A percentile compares a stretch with the other conserved stretches of the same genome.
These are phyloP conservation scores for Gasteruption jaculator DNA, from an alignment of 2,888 invertebrate genomes.

Conservation along the genomic window DNA sequence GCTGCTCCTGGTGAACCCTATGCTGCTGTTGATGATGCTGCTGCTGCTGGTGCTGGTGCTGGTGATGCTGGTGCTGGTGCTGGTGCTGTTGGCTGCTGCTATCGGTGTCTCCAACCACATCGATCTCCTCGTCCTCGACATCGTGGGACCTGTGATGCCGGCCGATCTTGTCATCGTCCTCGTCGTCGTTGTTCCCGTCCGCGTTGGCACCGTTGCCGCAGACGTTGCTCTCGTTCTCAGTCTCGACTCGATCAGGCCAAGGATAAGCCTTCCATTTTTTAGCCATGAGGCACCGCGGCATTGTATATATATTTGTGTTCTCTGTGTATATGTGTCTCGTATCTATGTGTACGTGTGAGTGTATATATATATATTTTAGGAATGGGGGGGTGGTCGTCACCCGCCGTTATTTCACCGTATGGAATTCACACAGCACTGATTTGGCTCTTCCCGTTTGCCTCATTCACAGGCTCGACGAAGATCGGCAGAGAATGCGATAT, in stretches of 20 bases:
- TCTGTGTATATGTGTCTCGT: no score
- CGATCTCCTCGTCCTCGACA: slow-evolving; percentile 69
- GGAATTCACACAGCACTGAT: no score
- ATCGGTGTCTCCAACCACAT: slow-evolving; percentile 72
- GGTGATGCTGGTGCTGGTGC: no score
- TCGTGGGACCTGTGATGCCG: slow-evolving; percentile 31
- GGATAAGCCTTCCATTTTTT: slow-evolving; percentile 91
- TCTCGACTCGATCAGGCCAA: slow-evolving; percentile 64
- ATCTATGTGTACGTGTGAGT: no score
- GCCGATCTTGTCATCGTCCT: slow-evolving; percentile 16
- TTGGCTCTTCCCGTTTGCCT: no score
- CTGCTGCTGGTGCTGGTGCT: slow-evolving; percentile 24
- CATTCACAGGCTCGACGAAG: no score
- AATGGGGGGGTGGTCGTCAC: no score
- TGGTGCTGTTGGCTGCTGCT: slow-evolving; percentile 36
- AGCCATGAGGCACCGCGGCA: slow-evolving; percentile 95
- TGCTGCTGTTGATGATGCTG: slow-evolving; percentile 20
- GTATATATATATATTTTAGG: no score
- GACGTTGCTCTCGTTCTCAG: slow-evolving; percentile 36
- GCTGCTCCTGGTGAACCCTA: slow-evolving; percentile 23
- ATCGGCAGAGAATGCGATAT: no score
- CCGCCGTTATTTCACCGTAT: no score
- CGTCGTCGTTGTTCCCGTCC: slow-evolving; percentile 23
- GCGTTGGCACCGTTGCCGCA: slow-evolving; percentile 26
- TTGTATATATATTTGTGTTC: slow-evolving; percentile 61